Evolutionary conservation across 2,113 vertebrate genomes (phyloP).

Genomic region (Leucoraja erinaceus): DNA sequence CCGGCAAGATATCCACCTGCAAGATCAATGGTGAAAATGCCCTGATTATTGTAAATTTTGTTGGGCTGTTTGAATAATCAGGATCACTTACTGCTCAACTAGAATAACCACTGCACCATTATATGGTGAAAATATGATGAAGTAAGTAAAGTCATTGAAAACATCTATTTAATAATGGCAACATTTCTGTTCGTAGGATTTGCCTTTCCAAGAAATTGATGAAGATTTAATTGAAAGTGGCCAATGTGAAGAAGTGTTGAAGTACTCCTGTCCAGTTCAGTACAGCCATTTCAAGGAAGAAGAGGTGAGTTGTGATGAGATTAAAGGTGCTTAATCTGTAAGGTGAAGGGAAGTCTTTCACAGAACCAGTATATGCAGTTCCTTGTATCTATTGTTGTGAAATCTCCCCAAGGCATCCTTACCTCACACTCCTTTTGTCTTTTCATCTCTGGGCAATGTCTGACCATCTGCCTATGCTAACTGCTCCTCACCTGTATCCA

Average conservation of each 20-base stretch:
- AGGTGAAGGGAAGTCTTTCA: not conserved
- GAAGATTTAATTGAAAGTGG: constrained; percentile 80
- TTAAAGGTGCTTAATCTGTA: not conserved
- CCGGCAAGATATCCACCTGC: not conserved
- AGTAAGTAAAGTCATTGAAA: not conserved
- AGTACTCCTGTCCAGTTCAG: constrained; percentile 73
- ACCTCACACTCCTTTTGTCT: too few species aligned
- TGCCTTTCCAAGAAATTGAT: constrained; percentile 64
- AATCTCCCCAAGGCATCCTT: too few species aligned
- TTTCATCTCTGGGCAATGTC: too few species aligned
- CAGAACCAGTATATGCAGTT: too few species aligned
- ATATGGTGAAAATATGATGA: not conserved
- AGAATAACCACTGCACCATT: not conserved
- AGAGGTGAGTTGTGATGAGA: constrained; percentile 63
- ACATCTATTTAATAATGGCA: not conserved
- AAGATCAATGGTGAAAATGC: not conserved
- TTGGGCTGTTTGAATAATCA: not conserved
- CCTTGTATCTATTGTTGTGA: too few species aligned
- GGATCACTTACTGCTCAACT: not conserved
- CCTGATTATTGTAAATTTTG: not conserved
- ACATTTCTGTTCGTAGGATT: constrained; percentile 60
- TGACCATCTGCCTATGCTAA: too few species aligned
- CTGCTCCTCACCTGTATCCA: too few species aligned
- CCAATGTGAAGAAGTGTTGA: constrained; percentile 75
- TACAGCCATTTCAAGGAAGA: constrained; percentile 77